phyloP scores from a whole-genome alignment of 2,797 vertebrate species.

The Tadarida brasiliensis region DNA sequence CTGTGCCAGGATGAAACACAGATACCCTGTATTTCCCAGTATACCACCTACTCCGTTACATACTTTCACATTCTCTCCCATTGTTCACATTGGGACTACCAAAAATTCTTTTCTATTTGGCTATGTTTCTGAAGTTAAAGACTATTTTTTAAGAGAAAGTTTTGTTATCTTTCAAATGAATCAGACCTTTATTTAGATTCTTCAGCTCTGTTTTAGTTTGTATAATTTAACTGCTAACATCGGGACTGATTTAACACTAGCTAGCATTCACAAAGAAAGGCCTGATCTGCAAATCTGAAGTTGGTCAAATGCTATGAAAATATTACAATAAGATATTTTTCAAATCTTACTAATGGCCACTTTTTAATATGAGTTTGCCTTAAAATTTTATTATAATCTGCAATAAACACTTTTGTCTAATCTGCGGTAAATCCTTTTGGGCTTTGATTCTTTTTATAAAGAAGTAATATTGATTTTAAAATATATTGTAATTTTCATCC shows the following conservation, averaged over 20 bases:
- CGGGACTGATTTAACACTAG: background rate
- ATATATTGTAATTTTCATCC: background rate
- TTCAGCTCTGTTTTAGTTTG: background rate
- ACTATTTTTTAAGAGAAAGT: background rate
- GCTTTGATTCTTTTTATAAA: background rate
- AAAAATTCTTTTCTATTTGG: background rate
- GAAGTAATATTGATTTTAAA: background rate
- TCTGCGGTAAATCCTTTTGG: background rate
- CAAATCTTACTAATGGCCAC: background rate
- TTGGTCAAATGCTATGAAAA: background rate
- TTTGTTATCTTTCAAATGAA: background rate
- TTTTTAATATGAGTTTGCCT: background rate
- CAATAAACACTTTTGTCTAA: background rate
- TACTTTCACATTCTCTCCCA: background rate
- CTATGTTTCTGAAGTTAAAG: background rate
- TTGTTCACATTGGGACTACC: background rate
- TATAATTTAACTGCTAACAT: background rate
- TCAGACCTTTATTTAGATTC: background rate
- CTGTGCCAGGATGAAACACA: background rate
- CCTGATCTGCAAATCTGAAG: background rate
- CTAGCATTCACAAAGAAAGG: background rate
- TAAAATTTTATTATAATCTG: background rate
- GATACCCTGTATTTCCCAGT: background rate
- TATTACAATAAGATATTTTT: background rate
- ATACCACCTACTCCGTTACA: fast-evolving